Evolutionary conservation across 2,113 vertebrate species (phyloP).

Genomic region (Saguinus imperator): DNA sequence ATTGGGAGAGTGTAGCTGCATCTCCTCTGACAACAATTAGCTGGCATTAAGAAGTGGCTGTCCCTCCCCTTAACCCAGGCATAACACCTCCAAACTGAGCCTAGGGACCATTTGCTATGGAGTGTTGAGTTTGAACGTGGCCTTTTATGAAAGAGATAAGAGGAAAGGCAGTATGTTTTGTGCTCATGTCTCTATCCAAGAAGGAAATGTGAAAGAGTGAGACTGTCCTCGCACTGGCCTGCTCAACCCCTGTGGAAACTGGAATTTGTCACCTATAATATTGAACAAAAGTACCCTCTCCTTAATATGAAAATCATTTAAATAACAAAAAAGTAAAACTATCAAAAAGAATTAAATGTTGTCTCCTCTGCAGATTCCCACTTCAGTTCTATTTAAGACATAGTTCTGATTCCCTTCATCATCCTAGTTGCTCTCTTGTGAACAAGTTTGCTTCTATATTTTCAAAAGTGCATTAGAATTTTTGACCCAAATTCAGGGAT

Average conservation of each 20-base stretch:
- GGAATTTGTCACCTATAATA: not conserved
- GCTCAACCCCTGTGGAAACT: not conserved
- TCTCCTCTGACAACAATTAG: not conserved
- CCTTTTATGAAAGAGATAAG: not conserved
- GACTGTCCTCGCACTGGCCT: not conserved
- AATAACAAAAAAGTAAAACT: not conserved
- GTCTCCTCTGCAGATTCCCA: not conserved
- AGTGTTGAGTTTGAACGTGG: not conserved
- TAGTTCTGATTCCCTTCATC: not conserved
- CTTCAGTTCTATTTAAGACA: not conserved
- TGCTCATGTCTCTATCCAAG: not conserved
- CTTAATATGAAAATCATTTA: not conserved
- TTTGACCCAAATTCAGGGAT: constrained; percentile 65
- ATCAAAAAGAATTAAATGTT: not conserved
- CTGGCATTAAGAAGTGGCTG: not conserved
- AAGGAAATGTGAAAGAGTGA: not conserved
- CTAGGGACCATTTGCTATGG: not conserved
- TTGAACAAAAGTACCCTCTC: not conserved
- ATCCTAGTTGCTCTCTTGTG: not conserved
- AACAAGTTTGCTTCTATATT: constrained; percentile 18
- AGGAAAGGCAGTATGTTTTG: not conserved
- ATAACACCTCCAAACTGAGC: not conserved
- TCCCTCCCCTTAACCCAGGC: not conserved
- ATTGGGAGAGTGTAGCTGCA: not conserved
- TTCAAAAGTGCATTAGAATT: constrained; percentile 39